These are phyloP conservation scores for Odontocerum albicorne DNA, from an alignment of 2,888 invertebrate species.

Conservation along the genomic window DNA sequence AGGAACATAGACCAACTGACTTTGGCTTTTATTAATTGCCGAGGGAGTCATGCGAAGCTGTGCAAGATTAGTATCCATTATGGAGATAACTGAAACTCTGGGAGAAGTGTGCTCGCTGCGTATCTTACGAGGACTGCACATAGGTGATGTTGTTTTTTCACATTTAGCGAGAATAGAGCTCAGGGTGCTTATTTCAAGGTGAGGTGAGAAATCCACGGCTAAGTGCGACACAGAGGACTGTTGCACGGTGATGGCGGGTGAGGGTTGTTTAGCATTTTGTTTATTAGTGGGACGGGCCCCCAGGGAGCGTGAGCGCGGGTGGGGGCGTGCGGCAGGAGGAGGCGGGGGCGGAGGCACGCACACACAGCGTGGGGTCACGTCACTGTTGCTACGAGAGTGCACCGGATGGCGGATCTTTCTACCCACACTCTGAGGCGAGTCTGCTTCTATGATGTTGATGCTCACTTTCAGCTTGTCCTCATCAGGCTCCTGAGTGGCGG, in stretches of 20 bases:
- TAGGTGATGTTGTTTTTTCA: conserved; percentile 34
- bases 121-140: conserved; percentile 40
- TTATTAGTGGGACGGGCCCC: conserved; percentile 41
- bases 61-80: conserved; percentile 21
- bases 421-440: conserved; percentile 47
- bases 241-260: conserved; percentile 41
- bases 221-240: conserved; percentile 40
- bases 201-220: conserved; percentile 38
- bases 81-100: conserved; percentile 42
- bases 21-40: conserved; percentile 42
- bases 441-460: conserved; percentile 52
- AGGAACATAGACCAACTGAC: conserved; percentile 44
- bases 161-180: conserved; percentile 38
- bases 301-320: conserved; percentile 41
- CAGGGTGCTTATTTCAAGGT: conserved; percentile 35
- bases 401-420: conserved; percentile 47
- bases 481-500: conserved; percentile 39
- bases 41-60: conserved; percentile 21
- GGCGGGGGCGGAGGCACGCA: conserved; percentile 42
- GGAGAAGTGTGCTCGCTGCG: conserved; percentile 50
- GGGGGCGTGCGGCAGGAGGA: conserved; percentile 23
- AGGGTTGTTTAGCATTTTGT: conserved; percentile 41
- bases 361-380: conserved; percentile 51
- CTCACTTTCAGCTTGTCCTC: conserved; percentile 46
- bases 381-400: conserved; percentile 54